Base-by-base conservation (phyloP, 2,113 vertebrate genomes). In the Choloepus hoffmanni region DNA sequence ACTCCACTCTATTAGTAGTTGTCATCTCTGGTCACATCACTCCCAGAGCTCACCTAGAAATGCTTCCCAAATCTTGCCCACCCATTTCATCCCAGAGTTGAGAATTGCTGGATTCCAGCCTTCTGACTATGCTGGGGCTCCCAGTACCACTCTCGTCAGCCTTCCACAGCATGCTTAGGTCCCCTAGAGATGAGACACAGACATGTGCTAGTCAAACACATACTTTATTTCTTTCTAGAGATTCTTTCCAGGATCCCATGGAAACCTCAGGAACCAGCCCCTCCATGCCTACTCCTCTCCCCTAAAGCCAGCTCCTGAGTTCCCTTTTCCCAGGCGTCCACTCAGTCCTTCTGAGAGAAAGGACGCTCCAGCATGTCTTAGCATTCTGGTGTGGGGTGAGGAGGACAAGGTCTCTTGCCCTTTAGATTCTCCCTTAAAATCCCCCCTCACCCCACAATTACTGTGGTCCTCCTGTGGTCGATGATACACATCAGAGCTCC, bases 171-270 rank as follows among this genome's bases (percentile, higher is more conserved):
- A 43, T 26, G 53, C 26, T 77, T 68, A 53, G 55, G 7, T 48
- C 87, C 2, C 45, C 21, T 30, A 62, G 43, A 62, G 67, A 96
- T 67, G 76, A 95, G 70, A 73, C 86, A 81, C 50, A 89, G 40
- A 11, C 58, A 2, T 0, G 2, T 89, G 45, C 53, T 40, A 33
- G 65, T 77, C 65, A 89, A 96, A 92, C 83, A 85, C 79, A 87
- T 14, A 77, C 63, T 97, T 98, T 98, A 98, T 97, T 97, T 94
- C 18, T 48, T 1, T 53, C 60, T 16, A 81, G 58, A 95, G 13
- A 68, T 82, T 96, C 68, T 95, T 95, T 74, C 83, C n/a, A 86
- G 60, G 45, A 96, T 84, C n/a, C 65, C 36, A 79, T 12, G 33
- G 67, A 96, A 67, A 81, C 8, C 19, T 78, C 68, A 82, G 65